Evolutionary conservation across 2,113 vertebrate genomes (phyloP), one percentile per base, ranked within the genome.

Genomic region (Lycocorax pyrrhopterus): DNA sequence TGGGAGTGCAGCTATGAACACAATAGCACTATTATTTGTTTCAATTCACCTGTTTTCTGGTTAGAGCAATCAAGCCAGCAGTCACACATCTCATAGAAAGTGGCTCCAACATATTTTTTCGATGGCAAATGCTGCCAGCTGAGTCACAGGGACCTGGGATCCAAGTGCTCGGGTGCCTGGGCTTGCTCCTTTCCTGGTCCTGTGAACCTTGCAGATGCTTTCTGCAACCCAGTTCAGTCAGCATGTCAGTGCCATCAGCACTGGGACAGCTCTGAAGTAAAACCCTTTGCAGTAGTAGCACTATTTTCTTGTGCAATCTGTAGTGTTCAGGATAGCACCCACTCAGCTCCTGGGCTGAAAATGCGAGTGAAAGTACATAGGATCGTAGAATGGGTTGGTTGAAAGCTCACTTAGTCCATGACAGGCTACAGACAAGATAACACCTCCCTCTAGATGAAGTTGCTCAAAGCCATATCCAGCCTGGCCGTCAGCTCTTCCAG

Each of bases 81-180:
- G 76, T 64, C 35, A n/a, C 8, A 26, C 13, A 22, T 51, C 32
- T 71, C 35, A 84, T 2, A 83, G 39, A 80, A 86, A 80, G 29
- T 27, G 12, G 18, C 44, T 52, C 71, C 41, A 51, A 52, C 9
- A 4, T 59, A 16, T 43, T 69, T 72, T 81, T 83, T 43, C 5
- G 2, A 33, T 39, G 6, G 1, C 17, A 78, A 26, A 22, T 14
- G 22, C 47, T 59, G 26, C 46, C 1, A 0, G 9, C 9, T 76
- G 49, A 88, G 41, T 32, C 62, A 66, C 32, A 33, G 21, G 43
- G 62, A 63, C 19, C n/a, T 59, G 62, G 6, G 19, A 73, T 77
- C 41, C 63, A 64, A 60, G 16, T 1, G 1, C 13, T 73, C 12
- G 56, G 51, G 18, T 52, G 30, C 46, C 46, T 26, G 12, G 27